These are phyloP conservation scores for Ruditapes philippinarum DNA, from an alignment of 1,140 invertebrate species.

Conservation along the genomic window DNA sequence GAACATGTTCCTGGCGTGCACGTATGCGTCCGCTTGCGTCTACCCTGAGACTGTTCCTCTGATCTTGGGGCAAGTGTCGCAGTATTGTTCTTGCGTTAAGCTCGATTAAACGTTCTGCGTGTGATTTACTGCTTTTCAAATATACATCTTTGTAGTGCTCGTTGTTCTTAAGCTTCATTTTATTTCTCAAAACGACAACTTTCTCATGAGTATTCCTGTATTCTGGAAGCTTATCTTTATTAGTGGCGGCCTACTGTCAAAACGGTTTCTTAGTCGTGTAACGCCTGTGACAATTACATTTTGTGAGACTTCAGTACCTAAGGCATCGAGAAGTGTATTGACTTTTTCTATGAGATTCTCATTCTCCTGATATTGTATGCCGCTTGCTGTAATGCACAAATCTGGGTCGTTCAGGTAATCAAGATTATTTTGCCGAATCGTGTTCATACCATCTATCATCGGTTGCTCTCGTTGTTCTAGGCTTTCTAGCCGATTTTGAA, in stretches of 20 bases:
- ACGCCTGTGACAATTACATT: not conserved
- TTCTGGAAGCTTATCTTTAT: conserved; percentile 40
- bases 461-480: not conserved
- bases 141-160: not conserved
- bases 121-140: conserved; percentile 24
- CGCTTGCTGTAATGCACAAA: not conserved
- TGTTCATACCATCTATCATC: not conserved
- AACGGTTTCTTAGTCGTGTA: not conserved
- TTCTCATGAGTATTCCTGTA: conserved; percentile 40
- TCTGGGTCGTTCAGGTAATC: conserved; percentile 23
- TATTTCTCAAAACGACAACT: conserved; percentile 4
- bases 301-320: not conserved
- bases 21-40: conserved; percentile 21
- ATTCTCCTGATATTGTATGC: not conserved
- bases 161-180: not conserved
- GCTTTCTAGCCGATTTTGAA: not conserved
- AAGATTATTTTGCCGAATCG: too few species aligned
- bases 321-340: not conserved
- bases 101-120: conserved; percentile 37
- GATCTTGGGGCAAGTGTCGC: not conserved
- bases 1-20: not conserved
- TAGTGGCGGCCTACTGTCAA: not conserved
- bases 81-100: conserved; percentile 25
- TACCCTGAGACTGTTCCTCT: not conserved
- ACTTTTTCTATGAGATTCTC: not conserved